Conservation (phyloP, 2,113 vertebrate species). For the Origma solitaria region DNA sequence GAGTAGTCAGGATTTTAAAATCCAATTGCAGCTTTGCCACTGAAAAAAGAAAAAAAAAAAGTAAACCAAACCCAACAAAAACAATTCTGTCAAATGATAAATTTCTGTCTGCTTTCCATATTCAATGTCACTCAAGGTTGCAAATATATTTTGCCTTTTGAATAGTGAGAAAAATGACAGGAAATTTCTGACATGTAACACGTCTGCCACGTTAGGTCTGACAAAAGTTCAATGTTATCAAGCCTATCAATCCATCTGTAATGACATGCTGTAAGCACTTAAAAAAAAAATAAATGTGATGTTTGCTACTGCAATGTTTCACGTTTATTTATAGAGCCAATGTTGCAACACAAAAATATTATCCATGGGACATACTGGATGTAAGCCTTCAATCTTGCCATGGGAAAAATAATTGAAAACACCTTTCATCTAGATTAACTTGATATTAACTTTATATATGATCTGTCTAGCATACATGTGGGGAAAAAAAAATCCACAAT, state of each 20-base stretch:
- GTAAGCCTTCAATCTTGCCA: background rate
- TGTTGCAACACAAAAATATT: constrained; percentile 12
- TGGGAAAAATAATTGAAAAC: background rate
- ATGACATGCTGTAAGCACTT: constrained; percentile 46
- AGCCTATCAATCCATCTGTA: constrained; percentile 71
- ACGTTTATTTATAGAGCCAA: constrained; percentile 43
- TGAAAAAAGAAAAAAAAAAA: background rate
- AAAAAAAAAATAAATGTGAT: constrained; percentile 39
- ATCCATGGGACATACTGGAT: background rate
- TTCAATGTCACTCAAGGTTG: constrained; percentile 72
- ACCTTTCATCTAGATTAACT: background rate
- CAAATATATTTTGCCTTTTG: constrained; percentile 67
- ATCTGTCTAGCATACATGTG: background rate
- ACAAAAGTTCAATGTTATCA: constrained; percentile 71
- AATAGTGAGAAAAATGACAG: constrained; percentile 67
- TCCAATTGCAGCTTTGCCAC: background rate
- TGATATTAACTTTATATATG: background rate
- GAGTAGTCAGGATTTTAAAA: background rate
- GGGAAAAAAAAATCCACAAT: background rate
- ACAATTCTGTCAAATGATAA: constrained; percentile 33
- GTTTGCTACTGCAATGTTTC: constrained; percentile 29
- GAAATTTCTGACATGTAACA: constrained; percentile 64
- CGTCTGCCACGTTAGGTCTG: constrained; percentile 65
- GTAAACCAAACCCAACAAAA: background rate
- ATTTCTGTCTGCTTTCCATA: constrained; percentile 60